Percentiles rank a stretch among this genome's conserved stretches.
Evolutionary conservation across 2,113 vertebrate genomes (phyloP).

Genomic region (Eptesicus fuscus): DNA sequence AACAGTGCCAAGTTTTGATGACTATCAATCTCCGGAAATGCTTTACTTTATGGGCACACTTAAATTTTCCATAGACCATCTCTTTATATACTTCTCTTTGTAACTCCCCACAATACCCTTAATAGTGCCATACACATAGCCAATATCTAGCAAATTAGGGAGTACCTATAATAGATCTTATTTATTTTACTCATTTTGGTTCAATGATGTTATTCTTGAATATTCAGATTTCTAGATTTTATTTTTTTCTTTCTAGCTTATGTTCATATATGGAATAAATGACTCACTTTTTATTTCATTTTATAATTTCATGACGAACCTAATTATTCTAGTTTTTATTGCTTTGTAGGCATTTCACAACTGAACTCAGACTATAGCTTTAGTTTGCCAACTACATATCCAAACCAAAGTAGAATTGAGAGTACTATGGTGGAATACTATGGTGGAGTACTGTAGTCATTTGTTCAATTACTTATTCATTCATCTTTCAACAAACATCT

Average conservation of each 20-base stretch:
- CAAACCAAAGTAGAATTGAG: background rate
- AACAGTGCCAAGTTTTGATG: background rate
- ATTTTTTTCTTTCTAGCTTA: background rate
- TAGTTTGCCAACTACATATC: background rate
- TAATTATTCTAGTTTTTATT: background rate
- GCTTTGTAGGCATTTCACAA: background rate
- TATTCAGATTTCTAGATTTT: background rate
- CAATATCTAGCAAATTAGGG: background rate
- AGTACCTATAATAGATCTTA: background rate
- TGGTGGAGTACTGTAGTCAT: background rate
- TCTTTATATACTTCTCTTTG: constrained; percentile 9
- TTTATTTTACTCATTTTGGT: constrained; percentile 6
- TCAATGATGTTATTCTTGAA: background rate
- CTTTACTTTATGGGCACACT: background rate
- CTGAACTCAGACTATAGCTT: background rate
- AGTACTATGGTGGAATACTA: background rate
- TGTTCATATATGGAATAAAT: background rate
- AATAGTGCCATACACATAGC: background rate
- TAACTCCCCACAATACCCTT: background rate
- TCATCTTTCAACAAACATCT: background rate
- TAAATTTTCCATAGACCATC: constrained; percentile 18
- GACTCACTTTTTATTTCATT: background rate
- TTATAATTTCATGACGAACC: background rate
- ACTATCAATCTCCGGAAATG: constrained; percentile 21
- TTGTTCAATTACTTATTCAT: constrained; percentile 5